Percentiles rank a stretch among this genome's conserved stretches.
These are phyloP conservation scores for Dysidea cf. avara DNA, from an alignment of 37 sponge, comb jelly and placozoan species.

Conservation along the genomic window DNA sequence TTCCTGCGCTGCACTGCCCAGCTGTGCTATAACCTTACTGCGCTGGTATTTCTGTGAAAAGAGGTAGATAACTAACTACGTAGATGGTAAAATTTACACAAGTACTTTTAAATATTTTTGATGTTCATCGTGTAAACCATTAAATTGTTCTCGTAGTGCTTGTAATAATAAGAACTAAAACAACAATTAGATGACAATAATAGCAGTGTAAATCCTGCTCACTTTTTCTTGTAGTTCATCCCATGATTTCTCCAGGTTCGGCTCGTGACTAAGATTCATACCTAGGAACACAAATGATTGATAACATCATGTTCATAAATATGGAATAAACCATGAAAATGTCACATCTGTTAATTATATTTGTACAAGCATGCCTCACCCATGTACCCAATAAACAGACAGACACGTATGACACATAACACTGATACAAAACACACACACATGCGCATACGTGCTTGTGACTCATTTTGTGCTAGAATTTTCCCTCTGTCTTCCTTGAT, in stretches of 20 bases:
- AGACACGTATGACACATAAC: not conserved
- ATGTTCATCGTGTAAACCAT: too few species aligned
- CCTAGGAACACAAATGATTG: constrained; percentile 2
- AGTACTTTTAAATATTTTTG: too few species aligned
- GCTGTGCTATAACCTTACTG: not conserved
- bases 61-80: too few species aligned
- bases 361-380: too few species aligned
- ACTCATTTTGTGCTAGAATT: constrained; percentile 45
- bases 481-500: constrained; percentile 44
- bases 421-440: not conserved
- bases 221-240: constrained; percentile 56
- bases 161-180: too few species aligned
- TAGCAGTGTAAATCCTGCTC: not conserved
- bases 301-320: not conserved
- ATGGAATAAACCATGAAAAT: too few species aligned
- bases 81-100: too few species aligned
- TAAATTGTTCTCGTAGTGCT: too few species aligned
- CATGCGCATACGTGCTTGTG: constrained; percentile 39
- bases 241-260: constrained; percentile 61
- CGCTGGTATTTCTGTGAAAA: constrained; percentile 35
- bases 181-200: too few species aligned
- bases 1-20: constrained; percentile 45
- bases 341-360: too few species aligned
- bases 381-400: too few species aligned
- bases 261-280: constrained; percentile 50